phyloP scores from a whole-genome alignment of 2,113 vertebrate species.

The Myodes glareolus region DNA sequence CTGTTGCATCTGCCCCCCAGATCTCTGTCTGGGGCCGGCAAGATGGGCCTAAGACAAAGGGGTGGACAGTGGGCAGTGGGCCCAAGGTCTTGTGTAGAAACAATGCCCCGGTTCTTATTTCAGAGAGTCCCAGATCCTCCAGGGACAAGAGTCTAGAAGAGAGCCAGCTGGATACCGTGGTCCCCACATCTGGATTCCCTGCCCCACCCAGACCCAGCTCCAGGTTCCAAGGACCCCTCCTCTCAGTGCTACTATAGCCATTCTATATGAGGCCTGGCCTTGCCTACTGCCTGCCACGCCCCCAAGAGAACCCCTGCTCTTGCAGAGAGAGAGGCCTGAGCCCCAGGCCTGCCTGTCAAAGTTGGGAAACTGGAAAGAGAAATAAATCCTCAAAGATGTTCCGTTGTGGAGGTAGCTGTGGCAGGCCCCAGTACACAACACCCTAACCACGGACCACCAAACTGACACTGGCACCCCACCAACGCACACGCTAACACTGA shows the following conservation, averaged over 20 bases:
- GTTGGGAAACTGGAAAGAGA: conserved; percentile 81
- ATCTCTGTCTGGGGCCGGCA: background rate
- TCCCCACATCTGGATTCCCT: conserved; percentile 49
- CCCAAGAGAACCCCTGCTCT: conserved; percentile 65
- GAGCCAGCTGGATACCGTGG: background rate
- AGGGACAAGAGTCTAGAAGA: background rate
- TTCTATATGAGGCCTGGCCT: conserved; percentile 55
- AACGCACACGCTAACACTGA: background rate
- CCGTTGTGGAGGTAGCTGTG: conserved; percentile 24
- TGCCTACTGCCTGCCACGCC: conserved; percentile 77
- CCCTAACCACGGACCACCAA: background rate
- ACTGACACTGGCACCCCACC: conserved; percentile 44
- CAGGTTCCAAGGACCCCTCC: conserved; percentile 33
- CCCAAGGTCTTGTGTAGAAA: conserved; percentile 1
- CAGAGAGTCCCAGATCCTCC: conserved; percentile 6
- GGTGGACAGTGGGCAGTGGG: background rate
- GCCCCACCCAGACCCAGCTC: conserved; percentile 43
- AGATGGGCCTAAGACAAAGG: conserved; percentile 68
- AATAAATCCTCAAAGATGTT: conserved; percentile 76
- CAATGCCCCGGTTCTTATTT: conserved; percentile 26
- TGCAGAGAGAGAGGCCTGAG: conserved; percentile 64
- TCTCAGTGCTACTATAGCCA: background rate
- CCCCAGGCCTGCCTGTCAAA: conserved; percentile 72
- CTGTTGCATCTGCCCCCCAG: background rate
- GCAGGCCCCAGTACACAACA: conserved; percentile 15